Conservation (phyloP, 2,888 invertebrate genomes). For the Platycnemis pennipes region DNA sequence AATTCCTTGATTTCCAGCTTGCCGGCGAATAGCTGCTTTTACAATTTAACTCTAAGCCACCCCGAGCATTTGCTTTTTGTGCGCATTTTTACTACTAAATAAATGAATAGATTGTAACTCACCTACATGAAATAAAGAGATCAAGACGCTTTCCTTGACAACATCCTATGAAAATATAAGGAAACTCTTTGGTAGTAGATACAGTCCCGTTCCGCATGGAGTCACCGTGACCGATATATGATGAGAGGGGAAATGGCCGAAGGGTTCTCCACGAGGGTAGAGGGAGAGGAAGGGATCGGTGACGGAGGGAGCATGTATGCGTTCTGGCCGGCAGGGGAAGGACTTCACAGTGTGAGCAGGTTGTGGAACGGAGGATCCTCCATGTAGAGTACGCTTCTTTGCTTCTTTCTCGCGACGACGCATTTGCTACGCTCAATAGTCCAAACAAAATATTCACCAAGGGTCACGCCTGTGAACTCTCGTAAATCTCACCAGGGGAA, state of each 20-base stretch:
- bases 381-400: constrained; percentile 22
- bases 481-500: constrained; percentile 20
- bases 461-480: constrained; percentile 13
- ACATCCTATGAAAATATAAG: too few species aligned
- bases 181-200: too few species aligned
- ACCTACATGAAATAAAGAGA: too few species aligned
- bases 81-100: too few species aligned
- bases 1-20: too few species aligned
- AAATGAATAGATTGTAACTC: too few species aligned
- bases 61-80: too few species aligned
- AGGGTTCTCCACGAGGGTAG: too few species aligned
- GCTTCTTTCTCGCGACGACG: constrained; percentile 40
- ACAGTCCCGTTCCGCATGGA: not conserved
- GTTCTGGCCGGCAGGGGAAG: not conserved
- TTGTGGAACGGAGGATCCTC: not conserved
- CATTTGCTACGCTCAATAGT: constrained; percentile 49
- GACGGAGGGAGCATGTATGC: not conserved
- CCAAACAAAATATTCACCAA: constrained; percentile 46
- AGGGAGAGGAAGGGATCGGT: too few species aligned
- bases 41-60: too few species aligned
- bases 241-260: not conserved
- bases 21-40: too few species aligned
- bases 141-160: too few species aligned
- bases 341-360: not conserved
- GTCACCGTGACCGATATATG: not conserved